Base-by-base conservation (phyloP, 2,888 invertebrate genomes). In the Carpatolechia fugitivella region DNA sequence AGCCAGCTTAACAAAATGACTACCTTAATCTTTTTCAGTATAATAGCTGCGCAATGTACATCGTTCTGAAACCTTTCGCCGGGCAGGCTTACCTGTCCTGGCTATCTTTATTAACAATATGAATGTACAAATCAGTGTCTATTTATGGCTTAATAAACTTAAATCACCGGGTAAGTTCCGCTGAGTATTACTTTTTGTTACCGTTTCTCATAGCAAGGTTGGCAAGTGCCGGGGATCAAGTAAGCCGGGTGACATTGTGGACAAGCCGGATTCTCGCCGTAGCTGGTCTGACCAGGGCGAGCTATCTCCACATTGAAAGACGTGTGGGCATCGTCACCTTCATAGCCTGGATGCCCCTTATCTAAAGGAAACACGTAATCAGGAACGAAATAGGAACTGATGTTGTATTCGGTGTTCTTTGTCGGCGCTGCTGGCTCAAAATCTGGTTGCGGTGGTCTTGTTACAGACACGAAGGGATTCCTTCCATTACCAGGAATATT, bases 181-280 rank as follows among this genome's bases (percentile, higher is more conserved):
- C n/a, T 41, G 4, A 38, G 10, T 16, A 41, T 24, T 40, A 14
- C 24, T 20, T 11, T 18, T 41, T 13, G 71, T 81, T 90, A 90
- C 79, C 90, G 88, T 55, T 82, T 82, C 20, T 93, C 90, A 47
- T 93, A 89, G 63, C 93, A 94, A 1, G 93, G 93, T 66, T 92
- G 91, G 66, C 93, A 94, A 11, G 91, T 91, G n/a, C 93, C 93
- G 0, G 93, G 92, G 49, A 81, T 80, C 13, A 93, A 74, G 68
- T 92, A 93, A 0, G 92, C 91, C 0, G 93, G 93, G 72, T 93
- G 93, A 67, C 93, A 93, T 61, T 93, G 91, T 0, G 93, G 92
- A 56, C 93, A 93, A 46, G 86, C 81, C 0, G 91, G 91, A 69
- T 92, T 93, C 70, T 93, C 93, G 7, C 92, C 93, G 62, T 86